phyloP scores from a whole-genome alignment of 1,140 invertebrate species.

The Thaumetopoea pityocampa region DNA sequence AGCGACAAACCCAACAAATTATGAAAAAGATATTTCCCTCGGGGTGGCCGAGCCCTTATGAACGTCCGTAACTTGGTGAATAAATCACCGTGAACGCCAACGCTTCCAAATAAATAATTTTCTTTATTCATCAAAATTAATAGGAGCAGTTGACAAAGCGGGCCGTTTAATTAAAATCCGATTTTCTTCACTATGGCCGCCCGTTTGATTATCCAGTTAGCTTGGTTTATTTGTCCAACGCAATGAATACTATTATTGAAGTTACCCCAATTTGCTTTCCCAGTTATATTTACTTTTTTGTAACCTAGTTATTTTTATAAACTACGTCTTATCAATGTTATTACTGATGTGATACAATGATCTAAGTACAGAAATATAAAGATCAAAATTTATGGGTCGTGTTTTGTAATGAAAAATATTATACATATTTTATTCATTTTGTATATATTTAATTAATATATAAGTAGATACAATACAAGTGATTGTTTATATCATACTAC shows the following conservation, averaged over 20 bases:
- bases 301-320: conserved; percentile 11
- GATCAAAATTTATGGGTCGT: neutral
- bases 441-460: no score
- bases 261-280: conserved; percentile 18
- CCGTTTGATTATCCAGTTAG: conserved; percentile 37
- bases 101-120: conserved; percentile 71
- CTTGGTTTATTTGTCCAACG: conserved; percentile 29
- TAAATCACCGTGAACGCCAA: conserved; percentile 63
- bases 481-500: no score
- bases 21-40: conserved; percentile 47
- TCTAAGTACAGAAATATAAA: neutral
- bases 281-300: conserved; percentile 7
- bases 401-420: no score
- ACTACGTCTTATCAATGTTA: conserved; percentile 11
- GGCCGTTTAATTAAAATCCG: conserved; percentile 63
- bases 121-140: conserved; percentile 75
- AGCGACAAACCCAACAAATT: conserved; percentile 33
- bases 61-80: conserved; percentile 56
- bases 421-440: no score
- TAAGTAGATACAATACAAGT: no score
- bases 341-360: conserved; percentile 9
- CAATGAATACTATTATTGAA: conserved; percentile 32
- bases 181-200: conserved; percentile 37
- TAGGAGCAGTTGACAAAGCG: conserved; percentile 69
- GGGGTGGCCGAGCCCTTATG: conserved; percentile 42